Evolutionary conservation across 2,797 vertebrate species (phyloP).

Genomic region (Limnodromus scolopaceus): DNA sequence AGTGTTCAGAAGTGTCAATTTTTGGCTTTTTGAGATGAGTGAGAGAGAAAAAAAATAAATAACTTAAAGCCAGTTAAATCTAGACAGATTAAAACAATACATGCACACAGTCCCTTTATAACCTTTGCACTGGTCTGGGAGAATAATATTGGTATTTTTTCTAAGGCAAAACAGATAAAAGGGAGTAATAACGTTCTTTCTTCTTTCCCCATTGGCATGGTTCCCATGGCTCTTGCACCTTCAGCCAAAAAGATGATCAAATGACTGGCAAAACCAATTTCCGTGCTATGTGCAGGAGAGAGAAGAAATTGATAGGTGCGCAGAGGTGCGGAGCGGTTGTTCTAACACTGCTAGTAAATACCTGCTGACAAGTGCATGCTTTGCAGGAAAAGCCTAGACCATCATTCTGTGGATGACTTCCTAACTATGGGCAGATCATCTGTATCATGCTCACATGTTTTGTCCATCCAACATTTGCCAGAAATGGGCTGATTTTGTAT

Average conservation of each 20-base stretch:
- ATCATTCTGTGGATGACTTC: neutral
- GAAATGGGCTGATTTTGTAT: neutral
- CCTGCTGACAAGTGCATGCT: neutral
- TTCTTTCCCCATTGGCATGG: neutral
- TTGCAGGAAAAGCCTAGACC: neutral
- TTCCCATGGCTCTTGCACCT: neutral
- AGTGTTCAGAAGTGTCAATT: neutral
- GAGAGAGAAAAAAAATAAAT: neutral
- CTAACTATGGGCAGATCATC: neutral
- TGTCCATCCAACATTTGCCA: neutral
- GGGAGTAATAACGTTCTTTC: neutral
- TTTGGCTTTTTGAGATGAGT: neutral
- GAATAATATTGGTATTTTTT: neutral
- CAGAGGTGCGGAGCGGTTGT: neutral
- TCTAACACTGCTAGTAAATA: neutral
- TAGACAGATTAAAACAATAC: neutral
- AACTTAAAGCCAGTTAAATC: neutral
- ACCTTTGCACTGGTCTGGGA: neutral
- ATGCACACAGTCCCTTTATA: neutral
- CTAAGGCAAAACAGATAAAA: neutral
- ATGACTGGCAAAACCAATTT: neutral
- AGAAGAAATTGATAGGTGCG: neutral
- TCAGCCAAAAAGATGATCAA: neutral
- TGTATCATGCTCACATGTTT: neutral
- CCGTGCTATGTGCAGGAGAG: fast-evolving